Percentiles rank a stretch among this genome's conserved stretches.
These are phyloP conservation scores for Nematolebias whitei DNA, from an alignment of 2,113 vertebrate genomes.

Conservation along the genomic window DNA sequence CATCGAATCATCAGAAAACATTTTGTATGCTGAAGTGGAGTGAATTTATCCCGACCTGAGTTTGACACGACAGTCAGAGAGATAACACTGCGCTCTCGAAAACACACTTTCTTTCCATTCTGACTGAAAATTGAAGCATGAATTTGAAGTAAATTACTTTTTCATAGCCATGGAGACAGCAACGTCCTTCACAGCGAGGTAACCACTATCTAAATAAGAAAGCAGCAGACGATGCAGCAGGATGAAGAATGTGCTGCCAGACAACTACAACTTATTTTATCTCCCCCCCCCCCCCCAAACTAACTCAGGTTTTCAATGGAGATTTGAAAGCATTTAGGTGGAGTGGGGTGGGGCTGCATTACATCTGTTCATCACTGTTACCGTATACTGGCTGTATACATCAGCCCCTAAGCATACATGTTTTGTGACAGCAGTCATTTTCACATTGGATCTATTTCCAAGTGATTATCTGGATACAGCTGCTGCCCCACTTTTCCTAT, in stretches of 20 bases:
- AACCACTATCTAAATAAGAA: slow-evolving; percentile 30
- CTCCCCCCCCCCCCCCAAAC: too few relatives aligned
- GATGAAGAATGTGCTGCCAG: slow-evolving; percentile 46
- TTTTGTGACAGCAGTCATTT: slow-evolving; percentile 22
- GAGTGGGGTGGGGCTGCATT: slow-evolving; percentile 3
- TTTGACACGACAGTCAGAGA: slow-evolving; percentile 23
- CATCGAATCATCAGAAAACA: too few relatives aligned
- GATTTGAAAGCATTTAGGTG: not conserved
- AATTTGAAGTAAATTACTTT: slow-evolving; percentile 34
- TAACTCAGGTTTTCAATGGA: not conserved
- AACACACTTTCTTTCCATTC: slow-evolving; percentile 19
- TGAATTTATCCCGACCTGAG: slow-evolving; percentile 49
- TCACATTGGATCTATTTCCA: slow-evolving; percentile 15
- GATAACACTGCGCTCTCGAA: slow-evolving; percentile 19
- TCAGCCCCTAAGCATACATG: slow-evolving; percentile 6
- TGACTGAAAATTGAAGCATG: slow-evolving; percentile 36
- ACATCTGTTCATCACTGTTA: not conserved
- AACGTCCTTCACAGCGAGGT: slow-evolving; percentile 42
- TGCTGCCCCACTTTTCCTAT: slow-evolving; percentile 6
- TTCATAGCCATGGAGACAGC: slow-evolving; percentile 16
- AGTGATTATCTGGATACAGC: slow-evolving; percentile 19
- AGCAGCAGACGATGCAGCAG: slow-evolving; percentile 5
- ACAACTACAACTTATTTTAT: slow-evolving; percentile 9
- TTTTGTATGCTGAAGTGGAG: not conserved
- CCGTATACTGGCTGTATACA: slow-evolving; percentile 16